Conservation (phyloP, 2,113 vertebrate species). For the Rallus limicola region DNA sequence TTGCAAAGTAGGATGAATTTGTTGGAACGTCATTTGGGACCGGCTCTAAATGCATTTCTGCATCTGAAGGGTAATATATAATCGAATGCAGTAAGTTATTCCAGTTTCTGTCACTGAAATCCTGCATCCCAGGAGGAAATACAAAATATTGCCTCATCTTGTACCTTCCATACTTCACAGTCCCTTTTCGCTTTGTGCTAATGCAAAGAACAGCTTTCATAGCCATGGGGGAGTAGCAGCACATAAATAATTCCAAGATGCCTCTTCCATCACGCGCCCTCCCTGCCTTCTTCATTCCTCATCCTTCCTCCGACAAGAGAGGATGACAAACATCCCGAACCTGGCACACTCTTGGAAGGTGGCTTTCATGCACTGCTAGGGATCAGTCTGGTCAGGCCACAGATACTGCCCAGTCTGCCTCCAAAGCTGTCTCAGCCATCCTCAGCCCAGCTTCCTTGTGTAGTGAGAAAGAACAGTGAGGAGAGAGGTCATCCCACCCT, state of each 20-base stretch:
- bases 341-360: not conserved
- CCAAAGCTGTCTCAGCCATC: not conserved
- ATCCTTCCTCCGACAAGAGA: not conserved
- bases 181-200: not conserved
- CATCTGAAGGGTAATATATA: not conserved
- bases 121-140: not conserved
- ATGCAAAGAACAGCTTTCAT: constrained; percentile 16
- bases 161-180: not conserved
- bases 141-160: not conserved
- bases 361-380: not conserved
- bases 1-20: not conserved
- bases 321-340: not conserved
- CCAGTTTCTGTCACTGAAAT: not conserved
- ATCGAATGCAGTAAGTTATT: not conserved
- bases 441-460: not conserved
- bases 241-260: not conserved
- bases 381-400: not conserved
- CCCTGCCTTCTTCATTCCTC: not conserved
- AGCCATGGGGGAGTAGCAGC: constrained; percentile 28
- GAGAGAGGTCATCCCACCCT: not conserved
- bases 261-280: not conserved
- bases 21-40: not conserved
- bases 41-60: not conserved
- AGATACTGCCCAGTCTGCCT: not conserved
- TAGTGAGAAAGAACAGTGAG: not conserved